These are phyloP conservation scores for Pseudomyrmex gracilis DNA, from an alignment of 1,140 invertebrate species.

Conservation along the genomic window DNA sequence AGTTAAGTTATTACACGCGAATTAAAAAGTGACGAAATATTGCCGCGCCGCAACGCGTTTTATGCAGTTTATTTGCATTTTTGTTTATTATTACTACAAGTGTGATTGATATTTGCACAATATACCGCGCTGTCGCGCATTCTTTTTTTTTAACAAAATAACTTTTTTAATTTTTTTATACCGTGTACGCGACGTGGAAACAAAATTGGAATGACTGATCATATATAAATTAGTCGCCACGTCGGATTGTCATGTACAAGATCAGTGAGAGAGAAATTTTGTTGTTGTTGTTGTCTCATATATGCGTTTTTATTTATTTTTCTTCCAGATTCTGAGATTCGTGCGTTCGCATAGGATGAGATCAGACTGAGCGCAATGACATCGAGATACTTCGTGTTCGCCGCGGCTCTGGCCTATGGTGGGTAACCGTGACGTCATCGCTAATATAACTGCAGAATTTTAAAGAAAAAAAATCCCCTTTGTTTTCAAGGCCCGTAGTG, in stretches of 20 bases:
- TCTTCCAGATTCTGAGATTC: conserved; percentile 75
- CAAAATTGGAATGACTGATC: not conserved
- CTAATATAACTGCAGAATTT: conserved; percentile 24
- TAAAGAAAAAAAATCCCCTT: not conserved
- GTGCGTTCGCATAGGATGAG: conserved; percentile 76
- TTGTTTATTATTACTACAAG: too few relatives aligned
- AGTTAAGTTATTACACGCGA: too few relatives aligned
- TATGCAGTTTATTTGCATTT: too few relatives aligned
- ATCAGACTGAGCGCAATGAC: conserved; percentile 77
- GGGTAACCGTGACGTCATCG: conserved; percentile 51
- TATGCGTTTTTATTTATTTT: conserved; percentile 43
- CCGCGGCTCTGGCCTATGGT: conserved; percentile 75
- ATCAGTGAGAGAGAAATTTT: not conserved
- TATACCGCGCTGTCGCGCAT: too few relatives aligned
- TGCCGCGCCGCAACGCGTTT: too few relatives aligned
- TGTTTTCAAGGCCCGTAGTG: not conserved
- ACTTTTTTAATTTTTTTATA: not conserved
- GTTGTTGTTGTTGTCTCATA: too few relatives aligned
- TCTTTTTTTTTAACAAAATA: too few relatives aligned
- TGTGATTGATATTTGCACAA: too few relatives aligned
- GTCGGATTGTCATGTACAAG: not conserved
- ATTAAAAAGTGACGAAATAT: too few relatives aligned
- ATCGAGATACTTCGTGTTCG: conserved; percentile 74
- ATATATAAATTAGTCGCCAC: not conserved
- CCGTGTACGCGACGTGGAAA: not conserved